Evolutionary conservation across 2,797 vertebrate genomes (phyloP).

Genomic region (Gymnothorax javanicus): DNA sequence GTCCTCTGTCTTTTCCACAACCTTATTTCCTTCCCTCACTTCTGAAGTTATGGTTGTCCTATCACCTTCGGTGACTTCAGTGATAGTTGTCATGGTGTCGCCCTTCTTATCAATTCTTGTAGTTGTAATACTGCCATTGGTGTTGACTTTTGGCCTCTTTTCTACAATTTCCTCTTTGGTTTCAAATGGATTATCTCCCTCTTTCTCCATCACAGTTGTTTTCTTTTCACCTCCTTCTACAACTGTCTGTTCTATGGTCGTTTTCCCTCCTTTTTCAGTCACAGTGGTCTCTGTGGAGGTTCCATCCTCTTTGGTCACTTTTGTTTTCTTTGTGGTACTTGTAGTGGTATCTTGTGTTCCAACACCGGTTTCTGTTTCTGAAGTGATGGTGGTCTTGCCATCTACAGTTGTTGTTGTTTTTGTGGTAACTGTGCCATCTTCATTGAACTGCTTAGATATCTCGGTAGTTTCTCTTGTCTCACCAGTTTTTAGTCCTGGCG

Average conservation of each 20-base stretch:
- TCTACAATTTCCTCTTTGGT: background rate
- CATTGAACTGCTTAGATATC: background rate
- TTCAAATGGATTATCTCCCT: background rate
- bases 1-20: background rate
- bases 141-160: background rate
- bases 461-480: background rate
- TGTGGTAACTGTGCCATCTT: conserved; percentile 2
- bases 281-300: background rate
- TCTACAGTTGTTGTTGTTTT: background rate
- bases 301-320: background rate
- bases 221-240: background rate
- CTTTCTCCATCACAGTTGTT: background rate
- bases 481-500: background rate
- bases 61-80: background rate
- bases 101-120: background rate
- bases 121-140: background rate
- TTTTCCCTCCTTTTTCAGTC: background rate
- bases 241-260: background rate
- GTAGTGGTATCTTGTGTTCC: background rate
- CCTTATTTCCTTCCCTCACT: background rate
- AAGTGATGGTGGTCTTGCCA: background rate
- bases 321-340: background rate
- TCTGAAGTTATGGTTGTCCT: background rate
- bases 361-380: background rate
- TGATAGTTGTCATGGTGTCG: background rate